Conservation (phyloP, 2,113 vertebrate genomes). For the Sceloporus undulatus region DNA sequence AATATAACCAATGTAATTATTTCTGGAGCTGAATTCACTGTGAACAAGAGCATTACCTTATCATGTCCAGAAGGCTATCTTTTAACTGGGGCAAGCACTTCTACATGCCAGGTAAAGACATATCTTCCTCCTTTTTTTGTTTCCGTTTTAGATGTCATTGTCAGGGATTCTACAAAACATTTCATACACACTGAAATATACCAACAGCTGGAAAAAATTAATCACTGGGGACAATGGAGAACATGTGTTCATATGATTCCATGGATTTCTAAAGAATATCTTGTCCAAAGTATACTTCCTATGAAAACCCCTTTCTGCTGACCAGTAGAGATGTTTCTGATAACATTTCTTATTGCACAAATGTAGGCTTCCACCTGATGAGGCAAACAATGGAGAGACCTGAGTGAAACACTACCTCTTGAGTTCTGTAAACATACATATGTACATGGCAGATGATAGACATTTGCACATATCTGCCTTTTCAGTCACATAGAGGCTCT, state of each 20-base stretch:
- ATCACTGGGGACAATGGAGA: no score
- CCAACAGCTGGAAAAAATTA: no score
- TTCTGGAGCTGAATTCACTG: conserved; percentile 81
- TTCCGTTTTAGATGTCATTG: neutral
- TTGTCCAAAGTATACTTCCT: neutral
- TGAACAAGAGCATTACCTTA: conserved; percentile 83
- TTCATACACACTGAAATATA: no score
- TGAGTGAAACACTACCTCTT: neutral
- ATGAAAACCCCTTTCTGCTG: conserved; percentile 9
- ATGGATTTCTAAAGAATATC: neutral
- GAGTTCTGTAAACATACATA: neutral
- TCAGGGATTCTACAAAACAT: neutral
- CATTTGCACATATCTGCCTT: neutral
- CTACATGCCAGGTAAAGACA: conserved; percentile 87
- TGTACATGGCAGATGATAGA: neutral
- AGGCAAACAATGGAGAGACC: neutral
- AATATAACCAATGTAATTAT: conserved; percentile 79
- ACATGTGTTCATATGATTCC: neutral
- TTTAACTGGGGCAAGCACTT: conserved; percentile 79
- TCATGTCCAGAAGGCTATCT: conserved; percentile 88
- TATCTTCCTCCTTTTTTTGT: neutral
- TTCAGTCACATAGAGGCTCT: neutral
- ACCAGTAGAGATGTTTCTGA: neutral
- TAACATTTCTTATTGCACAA: neutral
- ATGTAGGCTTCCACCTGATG: neutral